Conservation (phyloP, 1,140 invertebrate species). For the Lutraria rhynchaena region DNA sequence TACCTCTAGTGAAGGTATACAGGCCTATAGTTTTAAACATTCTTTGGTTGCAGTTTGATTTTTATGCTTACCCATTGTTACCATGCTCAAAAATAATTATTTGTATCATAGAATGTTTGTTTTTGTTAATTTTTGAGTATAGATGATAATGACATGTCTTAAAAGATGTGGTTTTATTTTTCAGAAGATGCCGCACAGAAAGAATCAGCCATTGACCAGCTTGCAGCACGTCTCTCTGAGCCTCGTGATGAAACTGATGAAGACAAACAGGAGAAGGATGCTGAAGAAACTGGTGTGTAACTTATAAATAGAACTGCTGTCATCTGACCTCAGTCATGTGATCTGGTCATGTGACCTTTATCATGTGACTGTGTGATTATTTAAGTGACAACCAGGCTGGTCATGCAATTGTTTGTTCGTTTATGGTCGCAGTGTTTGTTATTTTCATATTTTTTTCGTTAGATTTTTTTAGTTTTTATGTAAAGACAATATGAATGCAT, state of each 20-base stretch:
- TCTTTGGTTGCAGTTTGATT: too few relatives aligned
- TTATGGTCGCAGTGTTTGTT: constrained; percentile 25
- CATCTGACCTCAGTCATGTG: constrained; percentile 57
- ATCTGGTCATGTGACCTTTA: constrained; percentile 52
- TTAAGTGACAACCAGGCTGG: constrained; percentile 28
- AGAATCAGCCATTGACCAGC: constrained; percentile 48
- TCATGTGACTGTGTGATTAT: constrained; percentile 49
- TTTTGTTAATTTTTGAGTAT: too few relatives aligned
- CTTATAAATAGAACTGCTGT: constrained; percentile 52
- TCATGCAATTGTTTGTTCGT: constrained; percentile 25
- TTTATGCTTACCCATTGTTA: too few relatives aligned
- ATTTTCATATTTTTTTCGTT: background rate
- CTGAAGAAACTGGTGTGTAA: constrained; percentile 57
- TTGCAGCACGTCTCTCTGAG: constrained; percentile 58
- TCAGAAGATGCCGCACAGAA: constrained; percentile 56
- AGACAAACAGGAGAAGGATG: constrained; percentile 27
- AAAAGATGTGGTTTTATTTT: too few relatives aligned
- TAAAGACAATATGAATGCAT: background rate
- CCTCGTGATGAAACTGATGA: constrained; percentile 45
- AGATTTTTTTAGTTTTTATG: constrained; percentile 11
- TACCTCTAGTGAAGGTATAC: too few relatives aligned
- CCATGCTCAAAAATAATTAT: too few relatives aligned
- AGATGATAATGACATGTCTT: too few relatives aligned
- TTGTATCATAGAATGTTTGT: too few relatives aligned
- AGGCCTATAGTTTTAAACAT: too few relatives aligned